Evolutionary conservation across 2,797 vertebrate genomes (phyloP).

Genomic region (Salarias fasciatus): DNA sequence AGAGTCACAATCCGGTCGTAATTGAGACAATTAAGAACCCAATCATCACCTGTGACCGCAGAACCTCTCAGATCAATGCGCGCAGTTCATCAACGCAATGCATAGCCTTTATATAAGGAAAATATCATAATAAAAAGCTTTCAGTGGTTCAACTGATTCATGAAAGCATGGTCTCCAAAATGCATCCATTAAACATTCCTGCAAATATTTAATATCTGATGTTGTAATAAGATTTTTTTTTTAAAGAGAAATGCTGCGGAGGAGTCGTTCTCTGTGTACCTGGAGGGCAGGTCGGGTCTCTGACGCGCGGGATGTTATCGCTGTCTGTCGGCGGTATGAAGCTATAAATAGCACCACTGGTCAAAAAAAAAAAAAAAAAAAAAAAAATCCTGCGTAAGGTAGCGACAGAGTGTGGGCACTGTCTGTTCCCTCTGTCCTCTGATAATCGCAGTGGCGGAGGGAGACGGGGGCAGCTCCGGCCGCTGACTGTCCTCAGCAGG

Average conservation of each 20-base stretch:
- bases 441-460: slow-evolving; percentile 35
- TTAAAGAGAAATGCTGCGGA: background rate
- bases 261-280: slow-evolving; percentile 2
- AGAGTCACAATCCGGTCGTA: slow-evolving; percentile 32
- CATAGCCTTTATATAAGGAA: too few relatives aligned
- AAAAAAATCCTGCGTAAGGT: slow-evolving; percentile 11
- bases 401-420: slow-evolving; percentile 47
- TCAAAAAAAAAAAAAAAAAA: too few relatives aligned
- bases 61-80: slow-evolving; percentile 24
- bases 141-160: too few relatives aligned
- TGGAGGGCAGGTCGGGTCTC: slow-evolving; percentile 12
- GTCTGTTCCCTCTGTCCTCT: slow-evolving; percentile 29
- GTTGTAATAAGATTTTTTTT: too few relatives aligned
- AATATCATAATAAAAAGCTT: too few relatives aligned
- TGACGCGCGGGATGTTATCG: slow-evolving; percentile 56
- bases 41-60: slow-evolving; percentile 47
- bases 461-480: slow-evolving; percentile 30
- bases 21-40: background rate
- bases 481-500: slow-evolving; percentile 41
- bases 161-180: too few relatives aligned
- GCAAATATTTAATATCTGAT: too few relatives aligned
- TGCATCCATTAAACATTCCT: too few relatives aligned
- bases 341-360: slow-evolving; percentile 84
- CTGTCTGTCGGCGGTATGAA: slow-evolving; percentile 72
- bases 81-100: background rate